phyloP scores from a whole-genome alignment of 2,888 invertebrate species.

The Molorchus minor region DNA sequence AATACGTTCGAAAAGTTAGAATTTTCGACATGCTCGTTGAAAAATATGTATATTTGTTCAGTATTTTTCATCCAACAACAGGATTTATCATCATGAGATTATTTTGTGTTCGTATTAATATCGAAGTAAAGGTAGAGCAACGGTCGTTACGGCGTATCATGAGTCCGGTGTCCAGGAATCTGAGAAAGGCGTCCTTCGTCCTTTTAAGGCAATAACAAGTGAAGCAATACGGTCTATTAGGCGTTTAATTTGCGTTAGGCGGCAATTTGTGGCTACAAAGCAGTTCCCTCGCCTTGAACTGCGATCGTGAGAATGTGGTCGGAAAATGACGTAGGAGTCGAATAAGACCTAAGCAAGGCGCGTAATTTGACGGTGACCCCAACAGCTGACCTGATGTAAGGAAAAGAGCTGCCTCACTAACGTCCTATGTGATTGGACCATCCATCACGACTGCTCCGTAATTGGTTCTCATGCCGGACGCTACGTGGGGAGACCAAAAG shows the following conservation, averaged over 20 bases:
- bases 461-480: slow-evolving; percentile 65
- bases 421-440: slow-evolving; percentile 68
- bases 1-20: too few relatives aligned
- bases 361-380: slow-evolving; percentile 55
- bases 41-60: too few relatives aligned
- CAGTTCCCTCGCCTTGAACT: slow-evolving; percentile 21
- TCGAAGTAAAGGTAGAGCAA: too few relatives aligned
- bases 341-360: slow-evolving; percentile 38
- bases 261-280: slow-evolving; percentile 32
- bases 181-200: slow-evolving; percentile 32
- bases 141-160: too few relatives aligned
- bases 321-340: slow-evolving; percentile 41
- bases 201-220: slow-evolving; percentile 34
- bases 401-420: slow-evolving; percentile 24
- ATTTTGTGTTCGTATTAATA: too few relatives aligned
- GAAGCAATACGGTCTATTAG: slow-evolving; percentile 34
- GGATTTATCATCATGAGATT: too few relatives aligned
- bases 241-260: slow-evolving; percentile 35
- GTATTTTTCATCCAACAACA: too few relatives aligned
- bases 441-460: slow-evolving; percentile 67
- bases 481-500: slow-evolving; percentile 54
- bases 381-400: slow-evolving; percentile 54
- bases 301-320: slow-evolving; percentile 42
- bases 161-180: slow-evolving; percentile 26
- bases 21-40: too few relatives aligned